A percentile compares a stretch with the other conserved stretches of the same genome.
phyloP scores from a whole-genome alignment of 2,113 vertebrate genomes.

The Salvator merianae region DNA sequence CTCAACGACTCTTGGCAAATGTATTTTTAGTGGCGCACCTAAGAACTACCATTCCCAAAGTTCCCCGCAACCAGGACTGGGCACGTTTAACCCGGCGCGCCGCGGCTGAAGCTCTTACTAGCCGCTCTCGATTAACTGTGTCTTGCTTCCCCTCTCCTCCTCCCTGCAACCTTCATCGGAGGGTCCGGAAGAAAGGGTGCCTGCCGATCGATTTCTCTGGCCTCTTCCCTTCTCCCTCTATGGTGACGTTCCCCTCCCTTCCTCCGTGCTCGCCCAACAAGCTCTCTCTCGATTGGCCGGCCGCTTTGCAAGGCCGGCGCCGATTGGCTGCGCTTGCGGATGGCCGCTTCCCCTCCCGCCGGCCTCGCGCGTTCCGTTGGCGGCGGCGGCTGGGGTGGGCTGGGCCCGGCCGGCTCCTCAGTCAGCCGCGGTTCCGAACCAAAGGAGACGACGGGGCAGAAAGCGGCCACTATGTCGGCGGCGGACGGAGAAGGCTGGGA shows the following conservation, averaged over 20 bases:
- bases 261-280: constrained; percentile 62
- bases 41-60: neutral
- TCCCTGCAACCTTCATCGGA: too few species aligned
- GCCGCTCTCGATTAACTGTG: constrained; percentile 16
- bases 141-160: neutral
- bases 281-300: constrained; percentile 66
- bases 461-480: constrained; percentile 67
- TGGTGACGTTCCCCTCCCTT: neutral
- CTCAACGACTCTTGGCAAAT: neutral
- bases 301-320: constrained; percentile 12
- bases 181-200: neutral
- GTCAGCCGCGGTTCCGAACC: neutral
- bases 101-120: neutral
- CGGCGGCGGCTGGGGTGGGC: constrained; percentile 18
- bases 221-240: neutral
- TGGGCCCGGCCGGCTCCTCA: neutral
- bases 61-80: too few species aligned
- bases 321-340: constrained; percentile 49
- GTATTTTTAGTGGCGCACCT: neutral
- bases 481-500: constrained; percentile 67
- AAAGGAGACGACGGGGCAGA: too few species aligned
- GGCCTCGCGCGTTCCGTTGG: constrained; percentile 13
- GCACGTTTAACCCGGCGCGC: too few species aligned
- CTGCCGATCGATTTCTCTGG: constrained; percentile 31
- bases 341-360: neutral